phyloP scores from a whole-genome alignment of 2,888 invertebrate genomes.

The Pimpla rufipes region DNA sequence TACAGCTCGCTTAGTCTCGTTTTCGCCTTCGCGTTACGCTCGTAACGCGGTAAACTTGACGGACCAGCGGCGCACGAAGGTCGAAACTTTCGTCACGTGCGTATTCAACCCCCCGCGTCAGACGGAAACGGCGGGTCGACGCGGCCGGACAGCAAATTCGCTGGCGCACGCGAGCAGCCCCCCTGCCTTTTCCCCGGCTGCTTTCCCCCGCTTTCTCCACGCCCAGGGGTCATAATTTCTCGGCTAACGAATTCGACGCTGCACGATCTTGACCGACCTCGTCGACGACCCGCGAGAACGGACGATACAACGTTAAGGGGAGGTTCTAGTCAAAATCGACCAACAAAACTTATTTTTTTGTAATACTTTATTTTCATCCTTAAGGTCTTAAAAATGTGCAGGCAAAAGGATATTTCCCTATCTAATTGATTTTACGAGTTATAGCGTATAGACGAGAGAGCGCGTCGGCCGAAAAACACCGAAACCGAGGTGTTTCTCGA shows the following conservation, averaged over 20 bases:
- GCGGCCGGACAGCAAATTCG: constrained; percentile 43
- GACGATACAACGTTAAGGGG: too few species aligned
- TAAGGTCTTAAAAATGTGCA: too few species aligned
- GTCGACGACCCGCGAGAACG: neutral
- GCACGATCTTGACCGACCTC: neutral
- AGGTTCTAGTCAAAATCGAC: too few species aligned
- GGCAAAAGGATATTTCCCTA: too few species aligned
- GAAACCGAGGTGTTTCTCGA: too few species aligned
- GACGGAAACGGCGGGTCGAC: constrained; percentile 48
- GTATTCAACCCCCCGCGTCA: constrained; percentile 7
- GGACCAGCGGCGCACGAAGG: constrained; percentile 26
- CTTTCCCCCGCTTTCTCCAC: neutral
- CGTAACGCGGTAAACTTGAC: constrained; percentile 45
- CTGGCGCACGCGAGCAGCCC: constrained; percentile 24
- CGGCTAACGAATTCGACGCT: neutral
- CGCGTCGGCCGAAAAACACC: too few species aligned
- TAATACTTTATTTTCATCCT: too few species aligned
- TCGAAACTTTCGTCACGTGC: constrained; percentile 59
- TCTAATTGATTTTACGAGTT: too few species aligned
- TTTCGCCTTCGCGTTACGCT: constrained; percentile 25
- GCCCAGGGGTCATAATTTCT: neutral
- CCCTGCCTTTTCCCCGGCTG: too few species aligned
- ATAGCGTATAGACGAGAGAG: too few species aligned
- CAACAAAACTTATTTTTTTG: too few species aligned
- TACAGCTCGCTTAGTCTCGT: constrained; percentile 7